Evolutionary conservation across 2,888 invertebrate genomes (phyloP).

Genomic region (Oscheius sp.): DNA sequence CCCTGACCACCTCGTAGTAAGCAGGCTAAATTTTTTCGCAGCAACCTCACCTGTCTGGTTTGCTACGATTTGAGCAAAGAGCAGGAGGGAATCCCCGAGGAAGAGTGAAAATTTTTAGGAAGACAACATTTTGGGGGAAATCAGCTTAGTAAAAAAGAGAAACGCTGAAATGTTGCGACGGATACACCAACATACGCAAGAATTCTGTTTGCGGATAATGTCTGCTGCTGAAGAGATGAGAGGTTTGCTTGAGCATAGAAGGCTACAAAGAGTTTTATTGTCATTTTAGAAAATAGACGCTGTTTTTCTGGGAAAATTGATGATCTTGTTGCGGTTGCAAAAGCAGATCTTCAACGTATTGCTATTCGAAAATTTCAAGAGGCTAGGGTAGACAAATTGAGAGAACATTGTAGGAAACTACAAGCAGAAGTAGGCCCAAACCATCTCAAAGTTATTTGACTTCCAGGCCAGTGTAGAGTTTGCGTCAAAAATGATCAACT

Average conservation of each 20-base stretch:
- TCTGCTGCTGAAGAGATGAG: conserved; percentile 35
- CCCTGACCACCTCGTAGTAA: conserved; percentile 21
- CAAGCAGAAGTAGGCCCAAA: conserved; percentile 16
- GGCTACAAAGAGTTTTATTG: not conserved
- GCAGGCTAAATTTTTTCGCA: not conserved
- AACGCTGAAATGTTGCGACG: conserved; percentile 1
- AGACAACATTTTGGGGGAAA: not conserved
- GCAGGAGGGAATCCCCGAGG: no score
- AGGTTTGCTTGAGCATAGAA: conserved; percentile 5
- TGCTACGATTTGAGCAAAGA: not conserved
- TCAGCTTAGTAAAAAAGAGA: conserved; percentile 7
- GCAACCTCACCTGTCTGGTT: not conserved
- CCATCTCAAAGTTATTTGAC: not conserved
- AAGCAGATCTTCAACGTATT: conserved; percentile 5
- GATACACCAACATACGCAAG: conserved; percentile 34
- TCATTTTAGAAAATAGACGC: conserved; percentile 34
- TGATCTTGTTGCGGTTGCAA: conserved; percentile 17
- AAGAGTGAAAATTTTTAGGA: conserved; percentile 7
- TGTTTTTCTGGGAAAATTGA: conserved; percentile 36
- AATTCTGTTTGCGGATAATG: conserved; percentile 44
- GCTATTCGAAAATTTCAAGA: conserved; percentile 38
- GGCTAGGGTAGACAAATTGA: conserved; percentile 38
- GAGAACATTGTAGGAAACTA: conserved; percentile 6
- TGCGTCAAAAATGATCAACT: not conserved
- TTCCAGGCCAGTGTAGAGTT: conserved; percentile 3